Conservation (phyloP, 2,113 vertebrate species). For the Cebidichthys violaceus region DNA sequence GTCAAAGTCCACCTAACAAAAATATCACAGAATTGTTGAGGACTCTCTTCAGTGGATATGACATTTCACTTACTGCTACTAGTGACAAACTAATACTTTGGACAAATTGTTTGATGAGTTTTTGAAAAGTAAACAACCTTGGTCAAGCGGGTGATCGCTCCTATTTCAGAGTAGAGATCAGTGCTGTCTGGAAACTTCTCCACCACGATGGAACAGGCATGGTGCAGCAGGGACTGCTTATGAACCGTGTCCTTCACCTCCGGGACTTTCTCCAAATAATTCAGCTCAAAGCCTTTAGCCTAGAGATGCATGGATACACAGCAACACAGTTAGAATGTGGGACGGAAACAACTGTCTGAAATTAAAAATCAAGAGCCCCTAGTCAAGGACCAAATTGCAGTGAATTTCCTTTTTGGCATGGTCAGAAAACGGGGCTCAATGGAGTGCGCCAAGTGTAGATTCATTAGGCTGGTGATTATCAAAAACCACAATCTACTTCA, state of each 20-base stretch:
- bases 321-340: constrained; percentile 32
- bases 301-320: constrained; percentile 70
- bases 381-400: constrained; percentile 59
- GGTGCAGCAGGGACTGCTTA: constrained; percentile 97
- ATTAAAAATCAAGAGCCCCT: constrained; percentile 47
- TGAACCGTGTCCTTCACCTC: constrained; percentile 99
- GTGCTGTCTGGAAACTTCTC: constrained; percentile 98
- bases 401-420: constrained; percentile 69
- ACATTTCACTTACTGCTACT: not conserved
- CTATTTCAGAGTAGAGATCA: constrained; percentile 97
- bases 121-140: constrained; percentile 84
- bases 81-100: not conserved
- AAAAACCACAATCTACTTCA: constrained; percentile 70
- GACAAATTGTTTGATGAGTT: not conserved
- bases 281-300: constrained; percentile 99
- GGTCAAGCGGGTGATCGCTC: constrained; percentile 95
- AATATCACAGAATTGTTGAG: constrained; percentile 27
- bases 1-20: constrained; percentile 94
- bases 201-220: constrained; percentile 94
- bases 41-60: not conserved
- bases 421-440: constrained; percentile 41
- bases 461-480: constrained; percentile 77
- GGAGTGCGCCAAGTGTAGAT: constrained; percentile 52
- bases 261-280: constrained; percentile 98
- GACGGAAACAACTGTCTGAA: constrained; percentile 54